A percentile compares a stretch with the other conserved stretches of the same genome.
Conservation (phyloP, 2,888 invertebrate species). For the Sisyra nigra region DNA sequence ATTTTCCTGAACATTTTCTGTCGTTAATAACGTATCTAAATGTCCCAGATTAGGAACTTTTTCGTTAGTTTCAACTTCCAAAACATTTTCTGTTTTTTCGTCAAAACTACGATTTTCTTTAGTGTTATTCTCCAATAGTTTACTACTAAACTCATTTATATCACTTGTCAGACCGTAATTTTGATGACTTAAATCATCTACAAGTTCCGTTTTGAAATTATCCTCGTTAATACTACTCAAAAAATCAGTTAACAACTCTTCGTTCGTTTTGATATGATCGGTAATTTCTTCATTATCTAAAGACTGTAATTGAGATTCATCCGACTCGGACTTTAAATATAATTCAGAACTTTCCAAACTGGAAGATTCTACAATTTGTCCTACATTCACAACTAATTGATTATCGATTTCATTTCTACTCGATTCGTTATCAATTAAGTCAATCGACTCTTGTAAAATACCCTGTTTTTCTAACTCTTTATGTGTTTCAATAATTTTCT, state of each 20-base stretch:
- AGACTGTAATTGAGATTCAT: not conserved
- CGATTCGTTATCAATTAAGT: too few relatives aligned
- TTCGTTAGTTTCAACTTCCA: not conserved
- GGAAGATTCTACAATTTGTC: too few relatives aligned
- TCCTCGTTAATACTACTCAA: too few relatives aligned
- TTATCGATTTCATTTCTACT: too few relatives aligned
- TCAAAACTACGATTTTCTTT: not conserved
- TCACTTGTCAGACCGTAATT: too few relatives aligned
- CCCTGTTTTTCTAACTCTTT: conserved; percentile 32
- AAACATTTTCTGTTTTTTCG: not conserved
- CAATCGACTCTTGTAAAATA: not conserved
- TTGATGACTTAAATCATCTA: too few relatives aligned
- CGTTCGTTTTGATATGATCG: not conserved
- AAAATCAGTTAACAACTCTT: not conserved
- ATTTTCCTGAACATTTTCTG: conserved; percentile 1
- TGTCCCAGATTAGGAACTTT: not conserved
- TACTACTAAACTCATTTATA: too few relatives aligned
- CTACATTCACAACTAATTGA: too few relatives aligned
- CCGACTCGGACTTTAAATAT: not conserved
- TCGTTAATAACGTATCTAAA: too few relatives aligned
- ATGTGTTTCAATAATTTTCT: conserved; percentile 36
- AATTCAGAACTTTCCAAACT: not conserved
- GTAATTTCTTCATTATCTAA: not conserved
- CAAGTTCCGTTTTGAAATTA: too few relatives aligned
- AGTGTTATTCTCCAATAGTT: not conserved